Evolutionary conservation across 1,140 invertebrate genomes (phyloP).

Genomic region (Drosophila nannoptera): DNA sequence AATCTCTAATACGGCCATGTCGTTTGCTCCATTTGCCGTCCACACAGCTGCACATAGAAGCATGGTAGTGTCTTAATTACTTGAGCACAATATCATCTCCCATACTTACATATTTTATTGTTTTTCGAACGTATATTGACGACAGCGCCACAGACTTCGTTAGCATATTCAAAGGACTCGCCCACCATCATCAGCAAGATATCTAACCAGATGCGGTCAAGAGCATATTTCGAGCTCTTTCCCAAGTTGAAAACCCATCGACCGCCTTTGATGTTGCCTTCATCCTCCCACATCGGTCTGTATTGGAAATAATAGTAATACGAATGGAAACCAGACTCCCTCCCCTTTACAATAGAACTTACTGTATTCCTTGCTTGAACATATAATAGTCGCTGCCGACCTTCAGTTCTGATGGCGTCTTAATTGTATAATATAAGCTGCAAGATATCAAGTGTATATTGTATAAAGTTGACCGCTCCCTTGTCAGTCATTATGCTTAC

Average conservation of each 20-base stretch:
- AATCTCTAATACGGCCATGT: constrained; percentile 88
- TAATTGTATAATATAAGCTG: constrained; percentile 96
- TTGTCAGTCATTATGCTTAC: constrained; percentile 1
- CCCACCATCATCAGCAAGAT: constrained; percentile 91
- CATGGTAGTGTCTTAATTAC: too few species aligned
- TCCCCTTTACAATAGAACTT: constrained; percentile 84
- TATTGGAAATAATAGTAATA: constrained; percentile 79
- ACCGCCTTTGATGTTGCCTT: constrained; percentile 91
- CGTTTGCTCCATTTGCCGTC: constrained; percentile 82
- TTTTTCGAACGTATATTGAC: constrained; percentile 94
- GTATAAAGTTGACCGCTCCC: too few species aligned
- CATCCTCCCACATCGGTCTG: constrained; percentile 99
- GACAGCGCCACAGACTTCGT: constrained; percentile 96
- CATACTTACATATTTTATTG: constrained; percentile 88
- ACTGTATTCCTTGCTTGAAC: constrained; percentile 95
- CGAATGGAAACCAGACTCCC: constrained; percentile 76
- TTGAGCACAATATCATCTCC: too few species aligned
- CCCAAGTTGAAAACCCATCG: constrained; percentile 96
- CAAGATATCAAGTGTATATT: constrained; percentile 82
- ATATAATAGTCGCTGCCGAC: constrained; percentile 97
- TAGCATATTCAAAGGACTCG: constrained; percentile 95
- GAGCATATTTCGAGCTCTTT: constrained; percentile 89
- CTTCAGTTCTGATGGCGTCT: constrained; percentile 93
- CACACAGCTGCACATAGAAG: constrained; percentile 60
- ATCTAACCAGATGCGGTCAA: constrained; percentile 97